A percentile compares a stretch with the other conserved stretches of the same genome.
These are phyloP conservation scores for Callopanchax toddi DNA, from an alignment of 2,113 vertebrate genomes.

Conservation along the genomic window DNA sequence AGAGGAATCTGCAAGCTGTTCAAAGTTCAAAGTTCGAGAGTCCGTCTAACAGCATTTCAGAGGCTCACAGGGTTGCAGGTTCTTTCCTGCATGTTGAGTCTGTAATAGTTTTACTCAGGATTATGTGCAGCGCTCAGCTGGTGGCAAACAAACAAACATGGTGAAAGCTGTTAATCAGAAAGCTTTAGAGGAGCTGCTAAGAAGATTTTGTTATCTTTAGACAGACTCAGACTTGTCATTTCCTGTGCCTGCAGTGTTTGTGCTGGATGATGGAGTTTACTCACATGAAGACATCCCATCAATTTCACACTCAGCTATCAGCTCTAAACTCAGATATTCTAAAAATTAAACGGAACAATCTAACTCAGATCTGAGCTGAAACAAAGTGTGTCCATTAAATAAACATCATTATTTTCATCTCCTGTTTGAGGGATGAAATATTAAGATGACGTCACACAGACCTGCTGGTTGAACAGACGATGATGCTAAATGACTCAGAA, in stretches of 20 bases:
- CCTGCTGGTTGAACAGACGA: too few relatives aligned
- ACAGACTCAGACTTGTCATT: neutral
- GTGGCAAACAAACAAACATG: slow-evolving; percentile 20
- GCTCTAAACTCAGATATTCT: too few relatives aligned
- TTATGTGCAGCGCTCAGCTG: slow-evolving; percentile 25
- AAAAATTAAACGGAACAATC: too few relatives aligned
- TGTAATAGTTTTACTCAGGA: slow-evolving; percentile 34
- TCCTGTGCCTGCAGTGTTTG: slow-evolving; percentile 1
- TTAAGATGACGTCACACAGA: too few relatives aligned
- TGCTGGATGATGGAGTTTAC: slow-evolving; percentile 2
- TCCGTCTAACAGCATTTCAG: neutral
- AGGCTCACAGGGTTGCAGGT: slow-evolving; percentile 17
- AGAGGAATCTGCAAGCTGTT: neutral
- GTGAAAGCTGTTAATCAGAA: slow-evolving; percentile 31
- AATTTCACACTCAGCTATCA: too few relatives aligned
- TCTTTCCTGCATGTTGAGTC: slow-evolving; percentile 9
- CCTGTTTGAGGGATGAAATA: too few relatives aligned
- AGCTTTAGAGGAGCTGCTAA: slow-evolving; percentile 20
- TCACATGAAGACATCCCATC: neutral
- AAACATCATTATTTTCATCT: too few relatives aligned
- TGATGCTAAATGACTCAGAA: too few relatives aligned
- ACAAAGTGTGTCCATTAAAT: too few relatives aligned
- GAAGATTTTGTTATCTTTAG: slow-evolving; percentile 22
- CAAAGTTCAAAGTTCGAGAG: neutral
- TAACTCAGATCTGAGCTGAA: too few relatives aligned